Evolutionary conservation across 2,113 vertebrate species (phyloP), one percentile per base, ranked within the genome.

Genomic region (Uria lomvia): DNA sequence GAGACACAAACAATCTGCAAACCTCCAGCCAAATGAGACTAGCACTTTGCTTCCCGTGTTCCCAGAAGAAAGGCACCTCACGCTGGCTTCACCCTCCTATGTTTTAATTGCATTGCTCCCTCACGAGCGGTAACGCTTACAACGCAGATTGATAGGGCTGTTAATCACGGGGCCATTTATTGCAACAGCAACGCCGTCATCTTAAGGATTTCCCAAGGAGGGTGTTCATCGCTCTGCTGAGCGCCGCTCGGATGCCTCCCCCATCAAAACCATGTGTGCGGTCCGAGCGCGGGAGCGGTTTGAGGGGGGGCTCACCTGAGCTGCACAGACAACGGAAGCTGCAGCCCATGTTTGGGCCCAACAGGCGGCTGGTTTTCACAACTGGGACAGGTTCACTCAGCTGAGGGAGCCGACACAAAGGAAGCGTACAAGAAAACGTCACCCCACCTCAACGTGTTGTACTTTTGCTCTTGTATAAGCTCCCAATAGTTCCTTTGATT

Each of bases 261-360:
- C 60, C 42, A 5, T 5, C 47, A 58, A 26, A 60, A 15, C 59
- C 42, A 45, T 1, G 3, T 7, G 2, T 4, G 7, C 0, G 1
- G 8, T 11, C 21, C 1, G 9, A 50, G 50, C 59, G 43, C 2
- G 2, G 76, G 10, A 27, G 7, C 1, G 4, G 38, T 18, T 4
- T 6, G 27, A 15, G 1, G 26, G 26, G 58, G 34, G 3, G 40
- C 55, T 45, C 45, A n/a, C 45, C 73, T 30, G 43, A 84, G 73
- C 71, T 1, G 8, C 3, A 4, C 4, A 22, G n/a, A 16, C 18
- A 21, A 15, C 55, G 38, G 40, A 38, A 58, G 15, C 34, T 4
- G 27, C 45, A 42, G 34, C 24, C 43, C 6, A 0, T 2, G 27
- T 18, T 36, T 14, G 19, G 1, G 13, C 3, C 47, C 79, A 32